Evolutionary conservation across 2,888 invertebrate species (phyloP).

Genomic region (Entomobrya proxima): DNA sequence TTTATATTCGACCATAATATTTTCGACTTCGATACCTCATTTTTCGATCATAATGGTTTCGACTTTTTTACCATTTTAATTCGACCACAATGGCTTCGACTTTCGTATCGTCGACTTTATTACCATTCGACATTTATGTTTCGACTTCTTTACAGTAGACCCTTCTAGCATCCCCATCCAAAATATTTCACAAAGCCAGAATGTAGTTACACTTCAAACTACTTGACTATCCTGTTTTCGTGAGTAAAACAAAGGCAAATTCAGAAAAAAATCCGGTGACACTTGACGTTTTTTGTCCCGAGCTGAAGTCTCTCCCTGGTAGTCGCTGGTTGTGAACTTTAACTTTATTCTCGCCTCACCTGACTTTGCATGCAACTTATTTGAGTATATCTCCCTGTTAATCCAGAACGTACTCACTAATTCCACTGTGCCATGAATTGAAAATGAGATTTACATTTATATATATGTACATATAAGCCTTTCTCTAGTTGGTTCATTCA

Average conservation of each 20-base stretch:
- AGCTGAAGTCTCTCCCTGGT: background rate
- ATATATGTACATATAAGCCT: too few relatives aligned
- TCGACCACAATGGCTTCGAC: too few relatives aligned
- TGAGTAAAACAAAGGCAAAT: background rate
- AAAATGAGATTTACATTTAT: background rate
- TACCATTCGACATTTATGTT: too few relatives aligned
- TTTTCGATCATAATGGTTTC: too few relatives aligned
- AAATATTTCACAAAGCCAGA: background rate
- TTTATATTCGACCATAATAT: too few relatives aligned
- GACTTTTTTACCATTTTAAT: too few relatives aligned
- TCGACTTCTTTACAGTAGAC: too few relatives aligned
- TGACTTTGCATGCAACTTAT: background rate
- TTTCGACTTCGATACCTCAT: too few relatives aligned
- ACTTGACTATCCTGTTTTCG: background rate
- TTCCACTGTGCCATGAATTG: background rate
- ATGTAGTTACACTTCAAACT: background rate
- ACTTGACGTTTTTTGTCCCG: background rate
- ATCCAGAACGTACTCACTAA: background rate
- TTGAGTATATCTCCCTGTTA: background rate
- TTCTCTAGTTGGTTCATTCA: background rate
- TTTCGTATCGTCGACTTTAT: too few relatives aligned
- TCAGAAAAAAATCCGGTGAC: background rate
- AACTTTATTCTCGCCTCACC: background rate
- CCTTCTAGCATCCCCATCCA: too few relatives aligned
- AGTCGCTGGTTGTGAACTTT: background rate